Base-by-base conservation (phyloP, 2,113 vertebrate species). In the Ursus arctos region DNA sequence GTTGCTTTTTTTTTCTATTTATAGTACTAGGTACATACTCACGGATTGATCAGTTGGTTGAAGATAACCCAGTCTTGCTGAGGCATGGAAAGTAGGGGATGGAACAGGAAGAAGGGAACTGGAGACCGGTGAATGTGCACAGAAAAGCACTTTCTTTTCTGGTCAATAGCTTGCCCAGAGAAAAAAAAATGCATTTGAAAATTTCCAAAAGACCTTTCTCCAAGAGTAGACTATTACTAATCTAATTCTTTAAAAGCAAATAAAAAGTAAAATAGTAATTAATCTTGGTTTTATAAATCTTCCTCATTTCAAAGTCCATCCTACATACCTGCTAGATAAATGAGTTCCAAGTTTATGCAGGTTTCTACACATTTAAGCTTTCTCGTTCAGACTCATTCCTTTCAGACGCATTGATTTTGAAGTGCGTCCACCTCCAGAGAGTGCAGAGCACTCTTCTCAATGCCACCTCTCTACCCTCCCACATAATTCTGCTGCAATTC, bases 251-350 rank as follows among this genome's bases (percentile, higher is more conserved):
- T 71, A 53, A 76, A 92, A 89, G 83, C 19, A 87, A 90, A 63
- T 16, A 86, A 72, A 63, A 95, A 65, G 16, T 55, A 91, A 95
- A 88, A 59, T 0, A 72, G 55, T 57, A 15, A 77, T 96, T 51
- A 15, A 77, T 95, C 55, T 91, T 76, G 79, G 53, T 65, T 86
- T 84, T 95, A 83, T 53, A 80, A 77, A 47, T 96, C 63, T 93
- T 94, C 79, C 40, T 80, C 26, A 76, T 93, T 92, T 95, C 91
- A 94, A 91, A 91, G 47, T 61, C 88, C 71, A 81, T 22, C 51
- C 2, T 28, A 65, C 40, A 79, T 65, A 89, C 21, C 61, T 53
- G 26, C 15, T 40, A 67, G 49, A 69, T 51, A 94, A 86, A 83
- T 6, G 18, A 96, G 81, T 72, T 43, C 31, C 49, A 77, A 36